Conservation (phyloP, 2,113 vertebrate species). For the Silurus meridionalis region DNA sequence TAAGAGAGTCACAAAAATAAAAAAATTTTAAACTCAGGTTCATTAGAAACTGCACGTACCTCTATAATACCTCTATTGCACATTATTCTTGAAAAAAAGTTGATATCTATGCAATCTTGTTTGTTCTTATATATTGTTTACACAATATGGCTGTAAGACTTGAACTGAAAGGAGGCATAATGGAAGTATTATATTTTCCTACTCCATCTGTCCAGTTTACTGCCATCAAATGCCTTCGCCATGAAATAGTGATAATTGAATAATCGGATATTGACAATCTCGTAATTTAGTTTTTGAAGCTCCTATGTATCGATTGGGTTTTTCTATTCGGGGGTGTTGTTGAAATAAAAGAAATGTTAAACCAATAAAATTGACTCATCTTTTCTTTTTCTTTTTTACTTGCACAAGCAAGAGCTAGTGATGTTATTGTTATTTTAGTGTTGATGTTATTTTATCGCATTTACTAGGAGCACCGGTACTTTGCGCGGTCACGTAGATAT, state of each 20-base stretch:
- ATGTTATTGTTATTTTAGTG: too few relatives aligned
- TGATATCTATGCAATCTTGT: not conserved
- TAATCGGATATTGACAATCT: not conserved
- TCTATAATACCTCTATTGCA: not conserved
- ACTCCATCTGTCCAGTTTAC: not conserved
- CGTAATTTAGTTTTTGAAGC: not conserved
- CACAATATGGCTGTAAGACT: not conserved
- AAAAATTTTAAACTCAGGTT: not conserved
- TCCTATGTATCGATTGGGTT: not conserved
- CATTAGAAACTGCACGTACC: not conserved
- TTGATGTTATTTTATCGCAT: too few relatives aligned
- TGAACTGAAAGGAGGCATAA: not conserved
- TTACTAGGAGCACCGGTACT: not conserved
- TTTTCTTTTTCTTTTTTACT: too few relatives aligned
- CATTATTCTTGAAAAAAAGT: not conserved
- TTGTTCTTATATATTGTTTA: not conserved
- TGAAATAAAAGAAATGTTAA: too few relatives aligned
- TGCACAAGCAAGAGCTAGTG: not conserved
- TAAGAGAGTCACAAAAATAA: not conserved
- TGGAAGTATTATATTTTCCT: not conserved
- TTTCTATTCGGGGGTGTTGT: too few relatives aligned
- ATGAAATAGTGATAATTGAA: slow-evolving; percentile 3
- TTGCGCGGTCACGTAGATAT: not conserved
- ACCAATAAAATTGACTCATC: too few relatives aligned
- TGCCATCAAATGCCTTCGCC: not conserved